Evolutionary conservation across 2,888 invertebrate genomes (phyloP), one percentile per base, ranked within the genome.

Genomic region (Drosophila nr. medialis): DNA sequence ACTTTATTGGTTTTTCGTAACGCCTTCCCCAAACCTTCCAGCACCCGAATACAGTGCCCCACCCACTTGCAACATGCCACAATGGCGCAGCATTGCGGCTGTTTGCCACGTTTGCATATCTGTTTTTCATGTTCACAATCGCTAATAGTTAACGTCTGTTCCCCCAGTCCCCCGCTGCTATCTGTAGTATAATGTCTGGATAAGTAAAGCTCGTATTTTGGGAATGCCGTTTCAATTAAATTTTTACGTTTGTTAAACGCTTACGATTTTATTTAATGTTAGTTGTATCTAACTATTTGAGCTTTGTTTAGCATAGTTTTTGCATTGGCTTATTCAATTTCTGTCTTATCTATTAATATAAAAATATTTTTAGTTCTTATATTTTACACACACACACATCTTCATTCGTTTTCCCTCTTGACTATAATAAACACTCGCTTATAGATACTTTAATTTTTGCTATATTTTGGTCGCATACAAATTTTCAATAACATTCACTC

Each of bases 61-160:
- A 34, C 42, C 61, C 60, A 40, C 55, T 40, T 42, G 67, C 63
- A 60, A 55, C 74, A 61, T 48, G 59, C 56, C 69, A 56, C 66
- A 76, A 54, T 51, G 40, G 56, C 42, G 56, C 61, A 54, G 55
- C 64, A 49, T 60, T 87, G 87, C 79, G 85, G 81, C 87, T 83
- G 80, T 80, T 84, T 84, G 84, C 85, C 85, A 67, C 87, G 87
- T 84, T 84, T 84, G 83, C 83, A 84, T 82, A 86, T 87, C 84
- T 87, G 84, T 85, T 84, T 80, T 85, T 64, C 84, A 71, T 85
- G 84, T 87, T 81, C 87, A 83, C 86, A 81, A 82, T 77, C 80
- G 85, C 83, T 84, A 84, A 84, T 84, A 86, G 83, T 79, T 68
- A 73, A 63, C 79, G 79, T 79, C 79, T 72, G 78, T 55, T 65